Conservation (phyloP, 2,888 invertebrate species). For the Eupeodes latifasciatus region DNA sequence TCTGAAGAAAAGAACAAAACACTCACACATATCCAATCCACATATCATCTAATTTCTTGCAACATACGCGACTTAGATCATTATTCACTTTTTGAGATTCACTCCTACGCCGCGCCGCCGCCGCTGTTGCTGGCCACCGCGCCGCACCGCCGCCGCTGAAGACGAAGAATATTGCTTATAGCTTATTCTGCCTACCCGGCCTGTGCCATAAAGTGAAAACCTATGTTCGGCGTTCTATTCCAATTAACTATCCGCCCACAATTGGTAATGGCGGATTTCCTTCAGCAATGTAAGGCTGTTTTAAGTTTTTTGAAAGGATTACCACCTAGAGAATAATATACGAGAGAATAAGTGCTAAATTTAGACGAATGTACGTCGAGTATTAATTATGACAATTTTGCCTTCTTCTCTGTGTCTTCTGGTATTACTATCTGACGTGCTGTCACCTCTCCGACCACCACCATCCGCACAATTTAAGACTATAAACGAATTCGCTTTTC, state of each 20-base stretch:
- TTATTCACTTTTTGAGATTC: constrained; percentile 68
- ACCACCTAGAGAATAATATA: constrained; percentile 56
- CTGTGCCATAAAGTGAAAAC: constrained; percentile 72
- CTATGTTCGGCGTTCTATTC: constrained; percentile 75
- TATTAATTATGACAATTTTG: constrained; percentile 75
- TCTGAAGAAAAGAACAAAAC: constrained; percentile 33
- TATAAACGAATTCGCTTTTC: constrained; percentile 58
- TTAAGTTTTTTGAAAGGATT: constrained; percentile 60
- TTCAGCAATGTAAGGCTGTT: constrained; percentile 23
- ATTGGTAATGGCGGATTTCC: constrained; percentile 73
- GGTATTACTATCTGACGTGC: constrained; percentile 74
- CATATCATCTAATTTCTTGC: constrained; percentile 34
- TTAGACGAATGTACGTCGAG: constrained; percentile 70
- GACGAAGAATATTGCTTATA: constrained; percentile 30
- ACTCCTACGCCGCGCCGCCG: constrained; percentile 55
- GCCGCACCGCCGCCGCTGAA: too few relatives aligned
- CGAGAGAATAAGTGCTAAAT: constrained; percentile 70
- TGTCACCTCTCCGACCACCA: constrained; percentile 67
- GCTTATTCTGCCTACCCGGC: constrained; percentile 17
- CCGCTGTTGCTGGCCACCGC: too few relatives aligned
- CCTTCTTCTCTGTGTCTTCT: constrained; percentile 61
- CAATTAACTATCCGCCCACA: constrained; percentile 76
- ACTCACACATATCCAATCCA: background rate
- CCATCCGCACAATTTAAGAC: constrained; percentile 43
- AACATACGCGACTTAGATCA: constrained; percentile 39